Evolutionary conservation across 2,888 invertebrate genomes (phyloP), one percentile per base, ranked within the genome.

Genomic region (Sinodicranocentrus sp.): DNA sequence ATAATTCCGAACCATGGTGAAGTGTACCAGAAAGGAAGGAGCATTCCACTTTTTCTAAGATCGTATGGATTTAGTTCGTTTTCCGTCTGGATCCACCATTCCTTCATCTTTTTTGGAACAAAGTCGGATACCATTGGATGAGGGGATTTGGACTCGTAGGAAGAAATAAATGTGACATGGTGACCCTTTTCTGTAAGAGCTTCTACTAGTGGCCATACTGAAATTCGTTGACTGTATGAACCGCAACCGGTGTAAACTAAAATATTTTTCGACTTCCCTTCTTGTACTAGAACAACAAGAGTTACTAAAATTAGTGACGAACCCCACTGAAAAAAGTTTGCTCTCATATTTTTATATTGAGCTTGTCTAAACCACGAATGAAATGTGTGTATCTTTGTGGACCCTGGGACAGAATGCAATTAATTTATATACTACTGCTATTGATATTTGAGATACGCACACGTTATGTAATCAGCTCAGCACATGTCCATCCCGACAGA

Each of bases 141-240:
- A 2, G 75, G 57, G 39, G 33, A 33, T 33, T 33, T 33, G 3
- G 33, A 33, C 33, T 33, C 33, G 3, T 6, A 76, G 0, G 70
- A n/a, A 5, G 82, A 82, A 6, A 76, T 2, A 52, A 28, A 76
- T 19, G 82, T 82, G 5, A 88, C 78, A 68, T 83, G 61, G 70
- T 88, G 88, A 23, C 87, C 87, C 5, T 63, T 23, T 1, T 79
- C 82, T 0, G 77, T 71, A 6, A 88, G 77, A 44, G 61, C 70
- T 75, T 85, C 84, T 6, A 87, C 84, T 0, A 88, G 72, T 6
- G 88, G 88, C 88, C 88, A 88, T 2, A 84, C 82, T 0, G 79
- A 54, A 3, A 88, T 84, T 0, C 87, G 82, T 19, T 87, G 86
- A 59, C 85, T 85, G 82, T 88, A 87, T 10, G 85, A 82, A n/a